phyloP scores from a whole-genome alignment of 2,888 invertebrate species.

The Scaptomyza polygonia region DNA sequence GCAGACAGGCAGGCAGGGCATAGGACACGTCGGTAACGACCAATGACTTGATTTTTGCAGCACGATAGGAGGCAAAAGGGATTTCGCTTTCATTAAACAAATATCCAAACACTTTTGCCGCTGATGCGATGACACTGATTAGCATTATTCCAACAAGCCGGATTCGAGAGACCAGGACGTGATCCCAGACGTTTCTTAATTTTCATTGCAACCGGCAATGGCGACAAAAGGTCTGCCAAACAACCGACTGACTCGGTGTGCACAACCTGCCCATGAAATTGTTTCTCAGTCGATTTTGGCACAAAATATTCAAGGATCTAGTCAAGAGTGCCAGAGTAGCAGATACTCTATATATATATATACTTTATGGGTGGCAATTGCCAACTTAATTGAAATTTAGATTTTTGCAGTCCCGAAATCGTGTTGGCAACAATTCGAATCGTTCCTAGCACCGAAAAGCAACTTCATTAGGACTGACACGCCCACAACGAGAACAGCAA shows the following conservation, averaged over 20 bases:
- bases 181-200: slow-evolving; percentile 43
- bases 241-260: slow-evolving; percentile 19
- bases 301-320: slow-evolving; percentile 19
- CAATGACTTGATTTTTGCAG: slow-evolving; percentile 72
- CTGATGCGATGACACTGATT: slow-evolving; percentile 75
- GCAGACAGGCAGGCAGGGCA: slow-evolving; percentile 5
- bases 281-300: slow-evolving; percentile 32
- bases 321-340: not conserved
- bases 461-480: slow-evolving; percentile 67
- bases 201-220: slow-evolving; percentile 50
- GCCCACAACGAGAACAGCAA: slow-evolving; percentile 48
- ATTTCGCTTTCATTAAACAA: slow-evolving; percentile 79
- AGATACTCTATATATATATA: not conserved
- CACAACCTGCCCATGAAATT: slow-evolving; percentile 48
- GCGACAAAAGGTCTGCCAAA: slow-evolving; percentile 72
- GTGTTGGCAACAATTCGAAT: slow-evolving; percentile 17
- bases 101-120: slow-evolving; percentile 79
- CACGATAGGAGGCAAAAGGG: slow-evolving; percentile 53
- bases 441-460: slow-evolving; percentile 7
- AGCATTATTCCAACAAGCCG: slow-evolving; percentile 49
- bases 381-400: slow-evolving; percentile 48
- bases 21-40: slow-evolving; percentile 50
- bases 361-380: slow-evolving; percentile 37
- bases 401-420: slow-evolving; percentile 15
- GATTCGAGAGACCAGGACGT: slow-evolving; percentile 10